Base-by-base conservation (phyloP, 1,140 invertebrate species). In the Medauroidea extradentata region DNA sequence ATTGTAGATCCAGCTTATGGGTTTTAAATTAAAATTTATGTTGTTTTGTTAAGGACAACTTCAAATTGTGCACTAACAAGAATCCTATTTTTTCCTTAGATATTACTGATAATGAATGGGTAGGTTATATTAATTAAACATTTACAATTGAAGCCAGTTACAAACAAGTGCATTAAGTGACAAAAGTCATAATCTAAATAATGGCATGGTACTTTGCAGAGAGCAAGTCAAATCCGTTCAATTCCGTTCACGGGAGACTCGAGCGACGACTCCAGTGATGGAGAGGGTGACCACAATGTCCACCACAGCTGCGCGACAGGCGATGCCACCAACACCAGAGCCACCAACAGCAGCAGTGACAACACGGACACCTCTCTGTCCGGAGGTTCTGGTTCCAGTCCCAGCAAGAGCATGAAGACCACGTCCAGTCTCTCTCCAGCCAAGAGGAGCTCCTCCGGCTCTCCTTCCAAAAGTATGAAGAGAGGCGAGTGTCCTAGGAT, bases 171-270 rank as follows among this genome's bases (percentile, higher is more conserved):
- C n/a, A n/a, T n/a, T n/a, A n/a, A n/a, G n/a, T n/a, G n/a, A n/a
- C n/a, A n/a, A n/a, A n/a, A n/a, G n/a, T n/a, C n/a, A n/a, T n/a
- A n/a, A n/a, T n/a, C n/a, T n/a, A n/a, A n/a, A n/a, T n/a, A n/a
- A n/a, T n/a, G n/a, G n/a, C n/a, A n/a, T n/a, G n/a, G n/a, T 13
- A 19, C 54, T 67, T 71, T 72, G 5, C 65, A 93, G 87, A 83
- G 94, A 69, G 94, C 94, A 43, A 95, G 93, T 74, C 94, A 96
- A 78, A 97, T 98, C 64, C 81, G 94, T 63, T 95, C 91, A 9
- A 92, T 95, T 82, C 94, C 94, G 11, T 97, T 98, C 70, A 92
- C 89, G 34, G 94, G 93, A 2, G 94, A 97, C 64, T 94, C 92
- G n/a, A 93, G 91, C 1, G 93, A 96, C 70, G 93, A 94, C 63